Evolutionary conservation across 2,113 vertebrate genomes (phyloP), one percentile per base, ranked within the genome.

Genomic region (Acanthochromis polyacanthus): DNA sequence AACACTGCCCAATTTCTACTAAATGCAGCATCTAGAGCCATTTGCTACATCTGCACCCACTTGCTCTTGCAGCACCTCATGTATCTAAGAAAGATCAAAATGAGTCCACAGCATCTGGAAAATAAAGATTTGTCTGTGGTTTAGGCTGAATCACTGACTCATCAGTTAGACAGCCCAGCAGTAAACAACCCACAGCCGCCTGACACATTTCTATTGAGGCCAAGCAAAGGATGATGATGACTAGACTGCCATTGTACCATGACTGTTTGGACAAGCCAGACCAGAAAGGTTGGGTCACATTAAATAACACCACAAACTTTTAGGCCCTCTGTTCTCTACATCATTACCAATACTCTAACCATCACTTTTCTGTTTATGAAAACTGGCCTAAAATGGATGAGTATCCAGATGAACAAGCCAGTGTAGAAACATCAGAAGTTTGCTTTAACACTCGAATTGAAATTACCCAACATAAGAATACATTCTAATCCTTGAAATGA

Each of bases 81-180:
- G 2, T 17, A 32, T 20, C 62, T 45, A n/a, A 66, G 20, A 60
- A 56, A 62, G 62, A 88, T 80, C 62, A 66, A 80, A 82, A 72
- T 38, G 50, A 83, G 55, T 84, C 62, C 57, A 43, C 5, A 74
- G 60, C 81, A 81, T 75, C 81, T 87, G 90, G 81, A 64, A 80
- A 48, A 73, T 25, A 58, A 66, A 55, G 55, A 59, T 55, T 12
- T 4, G 38, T 58, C 30, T 82, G 75, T 63, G 75, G 61, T 78
- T 59, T 62, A 53, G 56, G 72, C 32, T 89, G 79, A 88, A 55
- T 88, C 77, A 76, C 80, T n/a, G 70, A 73, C 58, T 82, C 28
- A 48, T 78, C 83, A 72, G 83, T 87, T 71, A 72, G 71, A 28
- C 87, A 76, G 77, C 80, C 82, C 82, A 17, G 63, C 71, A 75